Base-by-base conservation (phyloP, 2,888 invertebrate species). In the Ennomos erosarius region DNA sequence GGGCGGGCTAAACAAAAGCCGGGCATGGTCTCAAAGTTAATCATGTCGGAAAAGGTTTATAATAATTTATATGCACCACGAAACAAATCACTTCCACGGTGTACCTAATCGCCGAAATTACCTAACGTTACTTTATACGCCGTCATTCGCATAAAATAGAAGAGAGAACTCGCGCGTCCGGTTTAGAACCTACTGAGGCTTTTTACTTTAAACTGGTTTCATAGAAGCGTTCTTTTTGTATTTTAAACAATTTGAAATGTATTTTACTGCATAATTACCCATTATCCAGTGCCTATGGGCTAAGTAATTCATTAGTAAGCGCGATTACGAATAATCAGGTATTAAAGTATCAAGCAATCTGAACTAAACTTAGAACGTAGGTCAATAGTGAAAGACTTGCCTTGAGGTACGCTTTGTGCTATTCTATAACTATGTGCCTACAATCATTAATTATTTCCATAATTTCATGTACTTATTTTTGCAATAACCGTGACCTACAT, bases 131-230 rank as follows among this genome's bases (percentile, higher is more conserved):
- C 68, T 74, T 74, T 67, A 74, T 72, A 59, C 69, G 67, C 55
- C 61, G 58, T 70, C 69, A 70, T 70, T 74, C 64, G 64, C 65
- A 73, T 73, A 66, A 71, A 76, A 74, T 70, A 68, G 73, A 69
- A 73, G 71, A 73, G 70, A 75, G 65, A 79, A 74, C 70, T 73
- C 69, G 74, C 74, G 71, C 67, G 72, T 79, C 77, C 75, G 72
- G 79, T 78, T 79, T 73, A 51, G 55, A 55, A 69, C 64, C 57
- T 53, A 56, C 55, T 59, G 57, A 55, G 68, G 65, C 68, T 69
- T 75, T 77, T 74, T 76, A 75, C 71, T 71, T 62, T 42, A 53
- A 74, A 75, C 77, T 55, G 65, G 68, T 66, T 64, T 63, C 34
- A 61, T 64, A 66, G 61, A 63, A 63, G 64, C 62, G 55, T 64